Base-by-base conservation (phyloP, 2,888 invertebrate genomes). In the Yponomeuta cagnagella region DNA sequence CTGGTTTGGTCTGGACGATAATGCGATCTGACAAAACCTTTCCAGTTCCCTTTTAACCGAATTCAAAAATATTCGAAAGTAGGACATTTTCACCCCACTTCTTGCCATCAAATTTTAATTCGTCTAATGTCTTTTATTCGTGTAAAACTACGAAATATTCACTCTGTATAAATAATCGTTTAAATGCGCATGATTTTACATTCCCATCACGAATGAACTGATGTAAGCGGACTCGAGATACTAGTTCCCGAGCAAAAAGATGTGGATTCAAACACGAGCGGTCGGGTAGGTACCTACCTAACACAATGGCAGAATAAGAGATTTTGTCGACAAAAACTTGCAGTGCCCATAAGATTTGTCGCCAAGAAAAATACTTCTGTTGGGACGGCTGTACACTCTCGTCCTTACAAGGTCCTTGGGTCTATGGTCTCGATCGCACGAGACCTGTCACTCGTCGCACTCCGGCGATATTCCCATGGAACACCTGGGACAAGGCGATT, bases 241-340 rank as follows among this genome's bases (percentile, higher is more conserved):
- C 73, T 72, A 71, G 72, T 63, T 68, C 74, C 69, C 75, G 76
- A 72, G 75, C 74, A 81, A 83, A 77, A 82, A 82, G 74, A 74
- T 74, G 73, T 73, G 75, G 67, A 77, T 76, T 80, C 74, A 80
- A 79, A 77, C 77, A 74, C 74, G 73, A 70, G 72, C 76, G 71
- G 76, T 73, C 15, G 15, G 5, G 12, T 12, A 8, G 5, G 12
- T 12, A 15, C 63, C 74, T 76, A 75, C 77, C 76, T 74, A 74
- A 77, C 75, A 79, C 78, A 79, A 77, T 76, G 74, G 70, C 74
- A 71, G 74, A 77, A 78, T 76, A 78, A 80, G 31, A 77, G 72
- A 75, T 72, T 58, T 74, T 73, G 72, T 71, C 70, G 70, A 72
- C 70, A 73, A 73, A 74, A 74, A 74, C 72, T 73, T 73, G 74